Evolutionary conservation across 2,888 invertebrate genomes (phyloP).

Genomic region (Amitus sp.): DNA sequence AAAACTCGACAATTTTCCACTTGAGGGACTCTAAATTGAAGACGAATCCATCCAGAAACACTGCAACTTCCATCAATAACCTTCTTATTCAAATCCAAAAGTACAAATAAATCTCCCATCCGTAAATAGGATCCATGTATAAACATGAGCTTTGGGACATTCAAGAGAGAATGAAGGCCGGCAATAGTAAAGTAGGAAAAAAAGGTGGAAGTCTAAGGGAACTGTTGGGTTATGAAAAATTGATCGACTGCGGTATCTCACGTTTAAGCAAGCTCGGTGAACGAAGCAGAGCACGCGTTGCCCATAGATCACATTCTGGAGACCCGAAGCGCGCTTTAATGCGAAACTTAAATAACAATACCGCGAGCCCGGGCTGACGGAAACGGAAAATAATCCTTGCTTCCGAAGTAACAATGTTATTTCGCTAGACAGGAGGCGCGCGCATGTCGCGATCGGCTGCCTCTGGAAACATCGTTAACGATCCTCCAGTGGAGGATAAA

Average conservation of each 20-base stretch:
- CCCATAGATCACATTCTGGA: conserved; percentile 61
- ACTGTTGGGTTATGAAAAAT: conserved; percentile 56
- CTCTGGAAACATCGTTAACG: conserved; percentile 28
- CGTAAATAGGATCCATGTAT: too few species aligned
- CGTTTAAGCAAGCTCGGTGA: conserved; percentile 57
- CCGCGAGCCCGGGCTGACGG: conserved; percentile 56
- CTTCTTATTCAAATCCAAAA: too few species aligned
- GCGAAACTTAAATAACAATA: conserved; percentile 66
- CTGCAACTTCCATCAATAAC: too few species aligned
- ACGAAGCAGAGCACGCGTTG: conserved; percentile 62
- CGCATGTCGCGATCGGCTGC: conserved; percentile 13
- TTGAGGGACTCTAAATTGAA: too few species aligned
- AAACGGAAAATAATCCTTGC: conserved; percentile 60
- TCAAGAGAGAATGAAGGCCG: not conserved
- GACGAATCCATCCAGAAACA: too few species aligned
- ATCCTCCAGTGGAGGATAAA: conserved; percentile 27
- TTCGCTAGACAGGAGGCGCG: conserved; percentile 21
- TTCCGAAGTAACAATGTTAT: conserved; percentile 24
- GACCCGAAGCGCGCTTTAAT: conserved; percentile 57
- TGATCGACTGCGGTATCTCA: conserved; percentile 59
- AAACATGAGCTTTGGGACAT: too few species aligned
- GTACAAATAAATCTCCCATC: too few species aligned
- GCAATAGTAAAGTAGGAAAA: conserved; percentile 8
- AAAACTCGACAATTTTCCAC: too few species aligned
- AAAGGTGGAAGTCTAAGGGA: conserved; percentile 21